Evolutionary conservation across 2,113 vertebrate species (phyloP), one percentile per base, ranked within the genome.

Genomic region (Seriola dumerili): DNA sequence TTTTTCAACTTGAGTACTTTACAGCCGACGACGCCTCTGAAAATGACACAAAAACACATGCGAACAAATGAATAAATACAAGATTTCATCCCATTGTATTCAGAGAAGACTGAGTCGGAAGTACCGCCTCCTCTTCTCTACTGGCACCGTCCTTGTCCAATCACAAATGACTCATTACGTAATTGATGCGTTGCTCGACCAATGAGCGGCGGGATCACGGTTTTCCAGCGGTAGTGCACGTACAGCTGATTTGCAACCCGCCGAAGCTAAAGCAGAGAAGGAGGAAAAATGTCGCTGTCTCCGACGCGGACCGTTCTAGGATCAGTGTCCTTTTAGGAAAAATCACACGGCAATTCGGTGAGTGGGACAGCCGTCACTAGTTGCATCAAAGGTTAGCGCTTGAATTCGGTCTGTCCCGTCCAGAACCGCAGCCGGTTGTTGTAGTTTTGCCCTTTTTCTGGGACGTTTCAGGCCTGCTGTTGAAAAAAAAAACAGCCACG

Each of bases 181-280:
- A 87, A 92, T 61, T 69, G 92, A 91, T 6, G 1, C 7, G 17
- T 3, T 2, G 0, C 0, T 0, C 0, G 32, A 52, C 90, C 88
- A 93, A 92, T 91, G 23, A 75, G 42, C 59, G 3, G 0, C 0
- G 17, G 55, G 80, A 72, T 78, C 72, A n/a, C 3, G 3, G 42
- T 52, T 62, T 21, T 0, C 5, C 16, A 1, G 50, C 72, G 81
- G 84, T 40, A 25, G 65, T 67, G 50, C 46, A 29, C 34, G 16
- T 68, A 62, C 19, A 79, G 95, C 95, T 95, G 94, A 95, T 95
- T 95, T 94, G 94, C 91, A 94, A 95, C 92, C 94, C 90, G 95
- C 93, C 84, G 91, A 88, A 88, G 91, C 69, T 55, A 29, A 74
- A 87, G 88, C 68, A 61, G 85, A 84, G 93, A 94, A 90, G 95